A percentile compares a stretch with the other conserved stretches of the same genome.
Conservation (phyloP, 2,888 invertebrate genomes). For the Cheiracanthium punctorium region DNA sequence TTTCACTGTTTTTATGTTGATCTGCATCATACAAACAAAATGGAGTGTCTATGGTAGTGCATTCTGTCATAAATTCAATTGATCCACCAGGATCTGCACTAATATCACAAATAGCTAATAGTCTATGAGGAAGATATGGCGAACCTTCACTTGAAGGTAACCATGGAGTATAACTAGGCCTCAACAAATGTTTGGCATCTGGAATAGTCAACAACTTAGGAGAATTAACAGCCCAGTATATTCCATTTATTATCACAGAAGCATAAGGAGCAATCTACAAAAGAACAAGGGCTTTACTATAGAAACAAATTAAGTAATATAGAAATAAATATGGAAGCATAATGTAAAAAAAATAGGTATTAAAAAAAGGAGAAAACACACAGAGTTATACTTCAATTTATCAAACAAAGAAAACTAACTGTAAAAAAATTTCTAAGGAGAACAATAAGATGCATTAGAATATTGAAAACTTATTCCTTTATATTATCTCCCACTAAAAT, state of each 20-base stretch:
- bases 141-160: constrained; percentile 89
- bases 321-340: too few relatives aligned
- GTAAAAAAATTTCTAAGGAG: too few relatives aligned
- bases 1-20: constrained; percentile 90
- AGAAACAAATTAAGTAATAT: too few relatives aligned
- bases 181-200: constrained; percentile 94
- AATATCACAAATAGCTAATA: constrained; percentile 96
- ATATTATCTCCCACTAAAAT: too few relatives aligned
- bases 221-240: constrained; percentile 98
- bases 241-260: constrained; percentile 96
- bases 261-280: constrained; percentile 95
- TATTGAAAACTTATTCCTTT: too few relatives aligned
- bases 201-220: constrained; percentile 97
- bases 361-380: too few relatives aligned
- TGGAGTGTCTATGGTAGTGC: constrained; percentile 99
- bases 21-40: constrained; percentile 99
- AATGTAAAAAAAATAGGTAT: too few relatives aligned
- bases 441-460: too few relatives aligned
- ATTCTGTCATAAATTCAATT: constrained; percentile 99
- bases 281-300: not conserved
- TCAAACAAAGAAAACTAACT: too few relatives aligned
- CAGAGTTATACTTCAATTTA: too few relatives aligned
- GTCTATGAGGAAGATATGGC: constrained; percentile 90
- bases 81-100: constrained; percentile 99
- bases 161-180: constrained; percentile 94